Evolutionary conservation across 92 coral and sea anemone genomes (phyloP), one percentile per base, ranked within the genome.

Genomic region (Chrysogorgia sp.): DNA sequence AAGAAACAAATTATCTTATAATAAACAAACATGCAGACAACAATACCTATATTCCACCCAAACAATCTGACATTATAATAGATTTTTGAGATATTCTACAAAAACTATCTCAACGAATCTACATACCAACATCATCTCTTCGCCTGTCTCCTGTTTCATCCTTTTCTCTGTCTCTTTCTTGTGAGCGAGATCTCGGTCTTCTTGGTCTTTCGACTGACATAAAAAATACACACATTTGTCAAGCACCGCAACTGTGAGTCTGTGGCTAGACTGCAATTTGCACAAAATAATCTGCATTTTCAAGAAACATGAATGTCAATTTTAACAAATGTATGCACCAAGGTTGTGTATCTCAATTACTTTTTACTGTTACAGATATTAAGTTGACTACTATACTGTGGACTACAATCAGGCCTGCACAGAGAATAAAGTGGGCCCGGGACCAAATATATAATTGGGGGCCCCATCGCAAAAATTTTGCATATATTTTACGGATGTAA

Each of bases 171-270:
- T 87, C 90, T 71, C 96, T 75, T 77, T 92, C 97, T 61, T 86
- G 85, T 34, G 96, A 90, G 24, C 92, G 85, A 30, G 98, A 93
- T 49, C 98, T 83, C 49, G 94, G 87, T 40, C 97, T 81, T 15
- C 85, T 89, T 19, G 85, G 52, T 45, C 78, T 82, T 77, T 88
- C 80, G 31, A 85, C 96, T 81, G 91, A n/a, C n/a, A n/a, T 84
- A 43, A 85, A 82, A 72, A 78, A 86, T 81, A 33, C 4, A 85
- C n/a, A 37, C 40, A 0, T 13, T 63, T 63, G 14, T 30, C 34
- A 52, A 22, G 28, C 40, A 13, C 50, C 9, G 10, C 17, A 9
- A 43, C 17, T 17, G 17, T 43, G 17, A 8, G 50, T 43, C 17
- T 43, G 50, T 17, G 10, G 17, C 9, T 43, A 43, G 9, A 43